phyloP scores from a whole-genome alignment of 1,140 invertebrate species.

The Drosophila littoralis region DNA sequence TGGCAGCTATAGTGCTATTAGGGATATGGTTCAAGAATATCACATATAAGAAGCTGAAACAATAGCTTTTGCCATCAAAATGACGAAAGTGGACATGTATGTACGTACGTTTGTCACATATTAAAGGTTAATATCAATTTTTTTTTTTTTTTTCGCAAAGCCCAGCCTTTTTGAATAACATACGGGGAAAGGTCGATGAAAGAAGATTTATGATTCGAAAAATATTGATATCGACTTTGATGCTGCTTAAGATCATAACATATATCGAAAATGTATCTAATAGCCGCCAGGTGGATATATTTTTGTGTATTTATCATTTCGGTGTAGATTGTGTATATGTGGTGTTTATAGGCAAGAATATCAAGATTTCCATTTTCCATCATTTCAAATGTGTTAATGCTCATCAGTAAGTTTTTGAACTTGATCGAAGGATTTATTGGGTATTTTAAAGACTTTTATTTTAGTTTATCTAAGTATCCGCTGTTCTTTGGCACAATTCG shows the following conservation, averaged over 20 bases:
- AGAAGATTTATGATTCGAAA: too few relatives aligned
- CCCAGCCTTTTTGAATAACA: too few relatives aligned
- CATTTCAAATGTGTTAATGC: constrained; percentile 34
- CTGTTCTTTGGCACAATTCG: constrained; percentile 53
- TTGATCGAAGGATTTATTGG: too few relatives aligned
- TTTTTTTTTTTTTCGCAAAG: too few relatives aligned
- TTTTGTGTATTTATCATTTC: constrained; percentile 54
- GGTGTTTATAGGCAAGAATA: constrained; percentile 54
- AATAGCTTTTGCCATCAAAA: too few relatives aligned
- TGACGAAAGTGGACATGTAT: too few relatives aligned
- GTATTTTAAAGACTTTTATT: neutral
- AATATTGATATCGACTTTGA: too few relatives aligned
- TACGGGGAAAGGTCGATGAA: too few relatives aligned
- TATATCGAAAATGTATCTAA: neutral
- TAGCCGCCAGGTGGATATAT: constrained; percentile 49
- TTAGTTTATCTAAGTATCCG: constrained; percentile 25
- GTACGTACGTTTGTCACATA: too few relatives aligned
- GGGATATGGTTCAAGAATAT: constrained; percentile 11
- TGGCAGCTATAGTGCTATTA: constrained; percentile 29
- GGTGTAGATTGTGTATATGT: constrained; percentile 62
- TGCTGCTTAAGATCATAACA: too few relatives aligned
- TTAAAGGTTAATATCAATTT: too few relatives aligned
- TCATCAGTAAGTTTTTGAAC: constrained; percentile 17
- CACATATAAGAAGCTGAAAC: too few relatives aligned
- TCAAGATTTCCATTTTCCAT: constrained; percentile 60